Percentiles rank a stretch among this genome's conserved stretches.
Evolutionary conservation across 2,113 vertebrate genomes (phyloP).

Genomic region (Mionectes macconnelli): DNA sequence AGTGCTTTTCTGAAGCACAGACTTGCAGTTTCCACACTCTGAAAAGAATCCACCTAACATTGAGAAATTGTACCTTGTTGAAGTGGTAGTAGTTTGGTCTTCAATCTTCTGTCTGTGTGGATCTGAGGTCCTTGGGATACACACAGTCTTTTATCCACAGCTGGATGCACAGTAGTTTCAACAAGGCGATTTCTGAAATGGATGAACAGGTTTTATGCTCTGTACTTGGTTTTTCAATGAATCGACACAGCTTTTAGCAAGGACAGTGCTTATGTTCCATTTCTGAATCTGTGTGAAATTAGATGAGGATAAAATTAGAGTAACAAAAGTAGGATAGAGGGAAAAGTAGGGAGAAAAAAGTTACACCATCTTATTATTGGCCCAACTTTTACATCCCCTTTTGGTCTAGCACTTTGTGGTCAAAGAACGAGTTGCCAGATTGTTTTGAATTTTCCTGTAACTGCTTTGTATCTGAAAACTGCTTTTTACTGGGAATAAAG

Average conservation of each 20-base stretch:
- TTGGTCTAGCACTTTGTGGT: slow-evolving; percentile 11
- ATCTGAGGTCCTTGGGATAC: neutral
- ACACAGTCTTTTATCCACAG: neutral
- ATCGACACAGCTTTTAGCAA: neutral
- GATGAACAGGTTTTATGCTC: neutral
- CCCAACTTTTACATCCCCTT: slow-evolving; percentile 20
- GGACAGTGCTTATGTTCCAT: neutral
- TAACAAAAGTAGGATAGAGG: neutral
- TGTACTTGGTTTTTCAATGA: neutral
- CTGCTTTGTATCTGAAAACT: slow-evolving; percentile 23
- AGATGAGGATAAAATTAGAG: neutral
- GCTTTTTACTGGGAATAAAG: slow-evolving; percentile 47
- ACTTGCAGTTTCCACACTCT: no score
- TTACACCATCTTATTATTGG: neutral
- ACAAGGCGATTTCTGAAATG: neutral
- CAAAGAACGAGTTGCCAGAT: slow-evolving; percentile 23
- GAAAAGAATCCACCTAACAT: neutral
- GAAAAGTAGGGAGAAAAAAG: neutral
- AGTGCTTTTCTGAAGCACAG: no score
- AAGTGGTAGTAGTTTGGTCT: neutral
- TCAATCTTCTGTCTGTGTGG: neutral
- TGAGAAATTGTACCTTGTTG: neutral
- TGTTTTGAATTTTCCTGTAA: slow-evolving; percentile 9
- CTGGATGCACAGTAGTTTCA: neutral
- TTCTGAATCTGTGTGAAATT: neutral